These are phyloP conservation scores for Mizuhopecten yessoensis DNA, from an alignment of 1,140 invertebrate species.

Conservation along the genomic window DNA sequence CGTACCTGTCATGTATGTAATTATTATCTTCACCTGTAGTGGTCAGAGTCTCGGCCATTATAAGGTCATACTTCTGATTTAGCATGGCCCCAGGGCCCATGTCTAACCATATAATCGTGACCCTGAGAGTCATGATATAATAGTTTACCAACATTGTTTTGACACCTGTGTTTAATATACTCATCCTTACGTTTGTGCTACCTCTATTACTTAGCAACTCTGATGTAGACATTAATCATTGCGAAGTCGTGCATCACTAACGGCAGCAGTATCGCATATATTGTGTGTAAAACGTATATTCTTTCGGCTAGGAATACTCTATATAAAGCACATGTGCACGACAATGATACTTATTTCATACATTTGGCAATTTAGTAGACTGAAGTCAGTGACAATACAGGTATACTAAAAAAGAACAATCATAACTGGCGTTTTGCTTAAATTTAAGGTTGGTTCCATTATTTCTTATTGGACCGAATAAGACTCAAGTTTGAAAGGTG, in stretches of 20 bases:
- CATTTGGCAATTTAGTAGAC: too few species aligned
- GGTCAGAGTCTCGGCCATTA: neutral
- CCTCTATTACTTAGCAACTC: neutral
- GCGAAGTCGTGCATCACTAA: neutral
- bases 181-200: neutral
- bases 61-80: neutral
- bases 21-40: neutral
- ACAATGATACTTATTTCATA: too few species aligned
- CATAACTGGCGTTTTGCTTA: too few species aligned
- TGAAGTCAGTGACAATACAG: too few species aligned
- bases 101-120: neutral
- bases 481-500: too few species aligned
- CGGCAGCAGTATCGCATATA: neutral
- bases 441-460: too few species aligned
- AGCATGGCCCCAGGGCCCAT: neutral
- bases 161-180: neutral
- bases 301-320: too few species aligned
- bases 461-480: too few species aligned
- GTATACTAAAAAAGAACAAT: too few species aligned
- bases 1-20: constrained; percentile 12
- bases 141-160: neutral
- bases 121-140: neutral
- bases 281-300: neutral
- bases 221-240: neutral
- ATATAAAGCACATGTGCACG: too few species aligned